Evolutionary conservation across 2,113 vertebrate genomes (phyloP).

Genomic region (Polypterus bichir): DNA sequence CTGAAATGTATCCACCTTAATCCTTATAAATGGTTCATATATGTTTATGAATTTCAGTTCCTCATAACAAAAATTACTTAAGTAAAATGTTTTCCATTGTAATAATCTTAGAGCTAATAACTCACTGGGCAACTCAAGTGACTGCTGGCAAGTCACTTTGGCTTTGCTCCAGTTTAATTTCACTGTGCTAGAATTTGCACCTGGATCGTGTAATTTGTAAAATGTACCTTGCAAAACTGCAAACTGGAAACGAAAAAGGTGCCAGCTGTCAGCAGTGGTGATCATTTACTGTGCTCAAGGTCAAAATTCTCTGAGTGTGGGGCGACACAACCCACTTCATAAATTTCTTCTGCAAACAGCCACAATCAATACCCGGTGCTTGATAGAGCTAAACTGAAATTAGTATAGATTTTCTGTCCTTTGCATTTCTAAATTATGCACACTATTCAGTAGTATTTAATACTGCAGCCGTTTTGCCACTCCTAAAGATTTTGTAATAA

Average conservation of each 20-base stretch:
- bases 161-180: conserved; percentile 41
- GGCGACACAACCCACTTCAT: conserved; percentile 35
- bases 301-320: conserved; percentile 24
- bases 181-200: conserved; percentile 31
- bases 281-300: conserved; percentile 21
- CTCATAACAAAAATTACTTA: no score
- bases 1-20: no score
- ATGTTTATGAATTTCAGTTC: no score
- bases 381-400: conserved; percentile 51
- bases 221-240: conserved; percentile 31
- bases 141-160: conserved; percentile 11
- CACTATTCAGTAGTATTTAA: conserved; percentile 24
- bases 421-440: conserved; percentile 52
- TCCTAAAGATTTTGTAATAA: conserved; percentile 4
- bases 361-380: conserved; percentile 46
- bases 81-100: no score
- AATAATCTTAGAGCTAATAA: no score
- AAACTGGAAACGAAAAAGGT: conserved; percentile 20
- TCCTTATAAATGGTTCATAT: no score
- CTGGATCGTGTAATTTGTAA: conserved; percentile 30
- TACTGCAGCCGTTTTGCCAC: neutral
- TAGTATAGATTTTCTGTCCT: conserved; percentile 67
- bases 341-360: conserved; percentile 29
- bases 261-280: conserved; percentile 24
- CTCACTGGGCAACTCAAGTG: no score